Evolutionary conservation across 2,888 invertebrate genomes (phyloP), one percentile per base, ranked within the genome.

Genomic region (Ashinkailepas kermadecensis): DNA sequence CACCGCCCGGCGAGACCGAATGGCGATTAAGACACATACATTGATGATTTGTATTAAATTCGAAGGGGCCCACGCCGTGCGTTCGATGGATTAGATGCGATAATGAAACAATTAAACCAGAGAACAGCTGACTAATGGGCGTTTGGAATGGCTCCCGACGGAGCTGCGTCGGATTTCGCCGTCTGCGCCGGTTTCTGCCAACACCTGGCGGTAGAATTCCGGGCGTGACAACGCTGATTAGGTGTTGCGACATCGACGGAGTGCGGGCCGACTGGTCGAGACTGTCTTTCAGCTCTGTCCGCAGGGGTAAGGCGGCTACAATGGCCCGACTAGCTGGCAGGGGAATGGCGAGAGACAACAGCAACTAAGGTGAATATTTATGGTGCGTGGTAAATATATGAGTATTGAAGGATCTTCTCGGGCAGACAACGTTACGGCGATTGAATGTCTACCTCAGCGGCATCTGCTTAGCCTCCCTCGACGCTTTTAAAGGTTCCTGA

Each of bases 11-110:
- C 70, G 70, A 25, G 70, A 15, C 39, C 15, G 70, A 70, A 70
- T 39, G 39, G 15, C 15, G 70, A 70, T 70, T 25, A 39, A 39
- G 70, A 70, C 70, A 70, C 70, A 70, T 39, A 70, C 39, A 70
- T 70, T 70, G 70, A 70, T 70, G 70, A 70, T 70, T 70, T 70
- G 70, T 25, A 70, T 70, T 39, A 70, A 70, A 70, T 70, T 70
- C 70, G 39, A 70, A 39, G 70, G 70, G 70, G 39, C 39, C 39
- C 70, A 70, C 70, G 70, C 39, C 15, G 70, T 7, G 70, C 12
- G 39, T 15, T 25, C 25, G 70, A 70, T 70, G 70, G 70, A 70
- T 70, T 70, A 15, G 70, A 12, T 15, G 70, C 15, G 70, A 70
- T 70, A 70, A 70, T 70, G 70, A 70, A 70, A 70, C 70, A 70